Evolutionary conservation across 2,888 invertebrate species (phyloP).

Genomic region (Patella caerulea): DNA sequence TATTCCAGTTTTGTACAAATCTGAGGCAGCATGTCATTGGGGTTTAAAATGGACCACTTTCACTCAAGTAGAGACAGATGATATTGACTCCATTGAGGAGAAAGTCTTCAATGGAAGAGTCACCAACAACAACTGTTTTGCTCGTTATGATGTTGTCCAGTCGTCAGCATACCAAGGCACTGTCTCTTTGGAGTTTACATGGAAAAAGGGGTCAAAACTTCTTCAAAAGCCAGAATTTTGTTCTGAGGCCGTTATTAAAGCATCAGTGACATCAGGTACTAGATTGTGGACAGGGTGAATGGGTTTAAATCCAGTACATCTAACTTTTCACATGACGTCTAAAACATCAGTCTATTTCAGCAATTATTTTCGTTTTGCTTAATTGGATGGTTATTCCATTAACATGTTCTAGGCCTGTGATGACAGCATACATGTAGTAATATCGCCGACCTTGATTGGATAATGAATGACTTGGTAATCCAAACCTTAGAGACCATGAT

Average conservation of each 20-base stretch:
- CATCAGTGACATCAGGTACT: slow-evolving; percentile 37
- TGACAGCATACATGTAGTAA: too few species aligned
- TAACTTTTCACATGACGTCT: too few species aligned
- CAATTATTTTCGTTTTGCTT: too few species aligned
- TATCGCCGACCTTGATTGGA: too few species aligned
- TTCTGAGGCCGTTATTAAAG: slow-evolving; percentile 44
- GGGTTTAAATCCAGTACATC: neutral
- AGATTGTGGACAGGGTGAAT: neutral
- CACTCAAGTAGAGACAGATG: slow-evolving; percentile 18
- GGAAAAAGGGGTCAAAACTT: slow-evolving; percentile 43
- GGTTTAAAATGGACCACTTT: slow-evolving; percentile 40
- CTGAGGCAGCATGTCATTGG: slow-evolving; percentile 34
- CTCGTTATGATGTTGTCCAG: slow-evolving; percentile 27
- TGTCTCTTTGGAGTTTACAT: slow-evolving; percentile 46
- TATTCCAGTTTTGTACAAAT: slow-evolving; percentile 29
- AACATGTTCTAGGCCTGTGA: too few species aligned
- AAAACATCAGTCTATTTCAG: too few species aligned
- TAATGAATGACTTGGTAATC: too few species aligned
- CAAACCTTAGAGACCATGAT: too few species aligned
- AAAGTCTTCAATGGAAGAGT: neutral
- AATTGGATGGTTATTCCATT: too few species aligned
- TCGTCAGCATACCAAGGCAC: slow-evolving; percentile 36
- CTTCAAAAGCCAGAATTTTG: slow-evolving; percentile 49
- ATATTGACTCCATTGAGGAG: slow-evolving; percentile 1
- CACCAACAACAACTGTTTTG: slow-evolving; percentile 15